phyloP scores from a whole-genome alignment of 1,140 invertebrate genomes.

The Protaetia brevitarsis region DNA sequence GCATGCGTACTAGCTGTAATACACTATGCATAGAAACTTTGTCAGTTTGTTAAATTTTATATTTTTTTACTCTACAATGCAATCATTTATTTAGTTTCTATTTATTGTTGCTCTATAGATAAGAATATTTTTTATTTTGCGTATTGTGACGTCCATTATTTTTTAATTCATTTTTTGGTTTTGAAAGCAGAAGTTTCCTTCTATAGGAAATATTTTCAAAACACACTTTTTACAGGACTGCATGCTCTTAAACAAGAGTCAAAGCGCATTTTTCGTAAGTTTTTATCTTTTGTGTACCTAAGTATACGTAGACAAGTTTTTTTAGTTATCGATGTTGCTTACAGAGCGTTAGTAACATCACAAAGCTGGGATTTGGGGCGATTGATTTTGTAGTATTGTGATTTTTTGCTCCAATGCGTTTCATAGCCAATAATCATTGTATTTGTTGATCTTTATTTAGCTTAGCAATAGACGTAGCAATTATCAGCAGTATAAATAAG shows the following conservation, averaged over 20 bases:
- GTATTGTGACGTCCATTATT: not conserved
- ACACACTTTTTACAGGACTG: not conserved
- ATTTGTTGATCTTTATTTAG: not conserved
- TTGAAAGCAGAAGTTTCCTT: not conserved
- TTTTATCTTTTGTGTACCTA: not conserved
- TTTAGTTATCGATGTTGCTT: constrained; percentile 11
- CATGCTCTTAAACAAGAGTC: constrained; percentile 17
- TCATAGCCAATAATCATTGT: too few relatives aligned
- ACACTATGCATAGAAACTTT: too few relatives aligned
- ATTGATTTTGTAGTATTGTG: not conserved
- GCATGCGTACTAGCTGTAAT: too few relatives aligned
- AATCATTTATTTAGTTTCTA: not conserved
- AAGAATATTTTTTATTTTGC: not conserved
- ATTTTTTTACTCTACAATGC: too few relatives aligned
- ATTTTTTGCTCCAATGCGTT: not conserved
- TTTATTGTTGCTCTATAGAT: not conserved
- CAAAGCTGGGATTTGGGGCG: not conserved
- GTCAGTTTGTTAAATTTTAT: too few relatives aligned
- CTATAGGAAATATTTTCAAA: not conserved
- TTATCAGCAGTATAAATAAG: too few relatives aligned
- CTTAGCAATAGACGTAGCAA: too few relatives aligned
- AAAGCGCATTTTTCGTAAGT: constrained; percentile 7
- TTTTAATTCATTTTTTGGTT: too few relatives aligned
- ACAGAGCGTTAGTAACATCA: not conserved
- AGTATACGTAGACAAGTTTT: not conserved